Evolutionary conservation across 2,888 invertebrate species (phyloP), one percentile per base, ranked within the genome.

Genomic region (Lutraria lutraria): DNA sequence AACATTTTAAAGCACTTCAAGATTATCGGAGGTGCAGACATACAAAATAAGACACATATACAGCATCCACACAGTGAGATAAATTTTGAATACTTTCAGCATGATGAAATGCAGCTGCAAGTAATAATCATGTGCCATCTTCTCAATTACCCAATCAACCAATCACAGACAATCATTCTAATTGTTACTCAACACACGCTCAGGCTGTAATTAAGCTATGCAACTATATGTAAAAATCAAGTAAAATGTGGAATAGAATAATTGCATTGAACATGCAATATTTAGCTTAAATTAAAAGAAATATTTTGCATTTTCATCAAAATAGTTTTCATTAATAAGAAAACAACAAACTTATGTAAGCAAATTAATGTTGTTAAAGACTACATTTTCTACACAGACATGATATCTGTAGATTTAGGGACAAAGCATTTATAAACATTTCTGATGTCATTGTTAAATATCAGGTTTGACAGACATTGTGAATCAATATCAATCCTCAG

Each of bases 1-100:
- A 84, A 54, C 84, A 84, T 76, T 31, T 84, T 72, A 68, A 83
- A 29, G 68, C 72, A 83, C 83, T 83, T 83, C 72, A 34, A 83
- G 68, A 43, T 82, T 83, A 83, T 83, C 52, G n/a, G 52, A 83
- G 43, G 31, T 83, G 83, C 83, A 31, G 63, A 68, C 63, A n/a
- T 25, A 68, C 63, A 25, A 12, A n/a, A 68, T 68, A n/a, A 25
- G 63, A 68, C n/a, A 68, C 63, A 68, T 68, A 68, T 68, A 25
- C n/a, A 25, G n/a, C 63, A 10, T 68, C 63, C n/a, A 25, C 63
- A 12, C 63, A 68, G 63, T n/a, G 10, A 68, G 25, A 68, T 68
- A 68, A 25, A n/a, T 25, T 68, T 25, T 25, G 21, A 68, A 21
- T 68, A 25, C 10, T 3, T 25, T n/a, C n/a, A 54, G 25, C 13